Base-by-base conservation (phyloP, 2,888 invertebrate species). In the Catocala sponsa region DNA sequence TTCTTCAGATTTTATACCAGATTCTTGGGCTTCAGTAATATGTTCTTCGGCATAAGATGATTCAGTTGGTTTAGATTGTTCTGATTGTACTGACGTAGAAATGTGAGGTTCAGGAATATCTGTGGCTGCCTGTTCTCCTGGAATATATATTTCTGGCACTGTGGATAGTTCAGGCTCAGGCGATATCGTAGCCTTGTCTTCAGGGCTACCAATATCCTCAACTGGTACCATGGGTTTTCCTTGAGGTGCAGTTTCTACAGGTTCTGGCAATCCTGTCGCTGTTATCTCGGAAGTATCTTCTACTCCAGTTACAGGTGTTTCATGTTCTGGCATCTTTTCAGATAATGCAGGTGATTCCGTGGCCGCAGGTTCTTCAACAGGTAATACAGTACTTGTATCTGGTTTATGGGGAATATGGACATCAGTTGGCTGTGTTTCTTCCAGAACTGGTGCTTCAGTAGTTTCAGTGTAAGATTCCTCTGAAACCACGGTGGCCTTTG, bases 141-240 rank as follows among this genome's bases (percentile, higher is more conserved):
- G 61, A 9, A 42, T 15, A 50, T 56, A 50, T 15, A 41, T 62
- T 35, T 69, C 63, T 41, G 55, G 9, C 41, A 32, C 48, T 50
- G 74, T 71, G 33, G 56, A 6, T 32, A 35, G 6, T 44, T 46
- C 57, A 47, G 12, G 12, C 2, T 67, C 70, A 49, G 68, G 52
- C 12, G 38, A n/a, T 7, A 50, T 12, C 0, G 75, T 72, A 12
- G 56, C 46, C 9, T 63, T 66, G 25, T 78, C 66, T 42, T 61
- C 65, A 7, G 50, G 55, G 10, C 51, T 48, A 52, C 43, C 33
- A 10, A 44, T 33, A 46, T 65, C 53, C 15, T 60, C 62, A 47
- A 62, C 59, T 47, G 70, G 12, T 10, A 60, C 58, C 52, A 58
- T 57, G 35, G 68, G 35, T 9, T 47, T 55, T 58, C 62, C 58